Evolutionary conservation across 2,113 vertebrate species (phyloP).

Genomic region (Vulpes ferrilata): DNA sequence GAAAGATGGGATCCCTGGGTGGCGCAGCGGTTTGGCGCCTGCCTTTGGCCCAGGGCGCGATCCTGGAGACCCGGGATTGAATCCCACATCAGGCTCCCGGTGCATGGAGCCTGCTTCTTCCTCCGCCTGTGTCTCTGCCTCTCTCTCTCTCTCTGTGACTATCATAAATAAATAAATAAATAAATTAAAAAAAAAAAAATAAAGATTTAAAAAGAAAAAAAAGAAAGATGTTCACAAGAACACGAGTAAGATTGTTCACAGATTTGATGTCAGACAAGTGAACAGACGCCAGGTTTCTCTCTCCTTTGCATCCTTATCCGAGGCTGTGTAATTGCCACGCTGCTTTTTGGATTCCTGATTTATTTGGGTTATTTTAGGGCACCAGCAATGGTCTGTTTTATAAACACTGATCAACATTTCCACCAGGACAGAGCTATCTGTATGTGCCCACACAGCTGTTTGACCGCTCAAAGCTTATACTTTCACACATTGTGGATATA

Average conservation of each 20-base stretch:
- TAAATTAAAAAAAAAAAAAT: no score
- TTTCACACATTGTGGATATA: background rate
- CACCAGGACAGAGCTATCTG: background rate
- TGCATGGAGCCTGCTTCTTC: no score
- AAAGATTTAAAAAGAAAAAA: no score
- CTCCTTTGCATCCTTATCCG: background rate
- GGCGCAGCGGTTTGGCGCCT: no score
- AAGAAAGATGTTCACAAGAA: background rate
- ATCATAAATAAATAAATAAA: no score
- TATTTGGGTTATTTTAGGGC: slow-evolving; percentile 46
- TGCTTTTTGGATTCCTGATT: slow-evolving; percentile 53
- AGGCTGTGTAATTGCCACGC: background rate
- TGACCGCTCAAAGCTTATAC: background rate
- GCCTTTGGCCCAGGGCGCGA: no score
- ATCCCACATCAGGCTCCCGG: no score
- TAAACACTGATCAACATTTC: background rate
- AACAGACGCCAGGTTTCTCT: background rate
- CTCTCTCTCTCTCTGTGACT: no score
- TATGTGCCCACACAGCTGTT: background rate
- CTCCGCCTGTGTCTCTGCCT: no score
- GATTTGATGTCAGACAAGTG: background rate
- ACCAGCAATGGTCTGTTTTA: background rate
- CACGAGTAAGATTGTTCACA: background rate
- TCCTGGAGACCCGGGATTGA: no score
- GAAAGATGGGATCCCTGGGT: background rate